These are phyloP conservation scores for Drosophila ambigua DNA, from an alignment of 1,140 invertebrate species.

Conservation along the genomic window DNA sequence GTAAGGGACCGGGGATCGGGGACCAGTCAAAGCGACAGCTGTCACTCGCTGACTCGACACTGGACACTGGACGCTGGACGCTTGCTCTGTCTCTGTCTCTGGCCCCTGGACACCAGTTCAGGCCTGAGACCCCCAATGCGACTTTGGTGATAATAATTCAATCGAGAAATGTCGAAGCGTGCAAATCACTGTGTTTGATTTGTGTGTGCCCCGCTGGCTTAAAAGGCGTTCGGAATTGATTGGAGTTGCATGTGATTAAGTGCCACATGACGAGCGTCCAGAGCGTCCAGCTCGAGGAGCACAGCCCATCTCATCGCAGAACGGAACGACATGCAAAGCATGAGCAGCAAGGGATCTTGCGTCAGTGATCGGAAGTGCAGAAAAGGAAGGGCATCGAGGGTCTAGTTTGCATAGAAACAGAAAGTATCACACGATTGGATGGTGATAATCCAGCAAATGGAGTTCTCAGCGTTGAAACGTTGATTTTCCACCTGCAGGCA, in stretches of 20 bases:
- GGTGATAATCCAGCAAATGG: too few species aligned
- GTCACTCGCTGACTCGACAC: constrained; percentile 19
- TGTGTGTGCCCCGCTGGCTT: constrained; percentile 59
- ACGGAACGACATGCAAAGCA: too few species aligned
- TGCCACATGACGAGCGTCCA: not conserved
- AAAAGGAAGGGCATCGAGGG: too few species aligned
- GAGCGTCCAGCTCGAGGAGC: not conserved
- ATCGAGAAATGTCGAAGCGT: constrained; percentile 79
- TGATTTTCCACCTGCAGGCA: too few species aligned
- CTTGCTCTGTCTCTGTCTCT: constrained; percentile 11
- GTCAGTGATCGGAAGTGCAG: too few species aligned
- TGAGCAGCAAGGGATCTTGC: too few species aligned
- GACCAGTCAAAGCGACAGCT: constrained; percentile 31
- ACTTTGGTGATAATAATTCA: constrained; percentile 74
- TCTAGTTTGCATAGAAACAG: too few species aligned
- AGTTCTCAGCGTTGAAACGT: too few species aligned
- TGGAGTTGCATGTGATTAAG: constrained; percentile 74
- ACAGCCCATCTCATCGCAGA: too few species aligned
- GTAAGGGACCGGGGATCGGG: constrained; percentile 31
- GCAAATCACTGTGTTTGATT: constrained; percentile 67
- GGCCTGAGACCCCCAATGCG: constrained; percentile 32
- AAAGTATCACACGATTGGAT: too few species aligned
- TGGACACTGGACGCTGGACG: not conserved
- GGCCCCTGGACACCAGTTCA: constrained; percentile 15
- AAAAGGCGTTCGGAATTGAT: constrained; percentile 78